Evolutionary conservation across 2,888 invertebrate genomes (phyloP).

Genomic region (Diplolepis rosae): DNA sequence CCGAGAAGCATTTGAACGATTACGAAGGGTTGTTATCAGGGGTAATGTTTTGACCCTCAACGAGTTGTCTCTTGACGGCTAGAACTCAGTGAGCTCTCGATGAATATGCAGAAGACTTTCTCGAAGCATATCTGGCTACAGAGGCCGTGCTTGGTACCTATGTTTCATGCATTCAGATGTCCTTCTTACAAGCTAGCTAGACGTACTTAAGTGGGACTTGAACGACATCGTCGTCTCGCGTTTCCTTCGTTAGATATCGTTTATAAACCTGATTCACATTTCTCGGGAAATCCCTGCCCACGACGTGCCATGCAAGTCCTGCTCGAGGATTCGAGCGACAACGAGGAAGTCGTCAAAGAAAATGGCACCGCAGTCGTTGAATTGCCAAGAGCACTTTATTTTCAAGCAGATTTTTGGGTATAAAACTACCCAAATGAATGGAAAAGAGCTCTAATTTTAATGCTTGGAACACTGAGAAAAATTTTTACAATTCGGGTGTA

Average conservation of each 20-base stretch:
- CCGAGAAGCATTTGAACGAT: slow-evolving; percentile 7
- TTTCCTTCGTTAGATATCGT: slow-evolving; percentile 59
- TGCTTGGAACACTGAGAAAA: too few relatives aligned
- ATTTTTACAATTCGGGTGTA: too few relatives aligned
- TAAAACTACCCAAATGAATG: background rate
- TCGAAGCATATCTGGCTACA: slow-evolving; percentile 53
- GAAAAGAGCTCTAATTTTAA: background rate
- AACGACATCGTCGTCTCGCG: slow-evolving; percentile 54
- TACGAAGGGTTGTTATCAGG: slow-evolving; percentile 5
- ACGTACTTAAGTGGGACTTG: slow-evolving; percentile 36
- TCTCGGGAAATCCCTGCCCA: slow-evolving; percentile 56
- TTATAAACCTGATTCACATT: slow-evolving; percentile 60
- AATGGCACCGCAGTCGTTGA: slow-evolving; percentile 1
- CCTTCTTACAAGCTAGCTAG: slow-evolving; percentile 58
- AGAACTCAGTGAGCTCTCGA: slow-evolving; percentile 45
- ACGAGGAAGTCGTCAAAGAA: slow-evolving; percentile 47
- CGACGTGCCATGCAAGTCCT: slow-evolving; percentile 59
- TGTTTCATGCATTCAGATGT: slow-evolving; percentile 68
- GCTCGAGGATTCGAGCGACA: slow-evolving; percentile 52
- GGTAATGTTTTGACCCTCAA: slow-evolving; percentile 30
- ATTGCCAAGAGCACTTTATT: background rate
- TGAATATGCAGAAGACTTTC: slow-evolving; percentile 65
- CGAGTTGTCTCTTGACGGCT: slow-evolving; percentile 26
- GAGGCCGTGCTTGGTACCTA: slow-evolving; percentile 43
- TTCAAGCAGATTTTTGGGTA: background rate